Conservation (phyloP, 2,797 vertebrate species). For the Oreortyx pictus region DNA sequence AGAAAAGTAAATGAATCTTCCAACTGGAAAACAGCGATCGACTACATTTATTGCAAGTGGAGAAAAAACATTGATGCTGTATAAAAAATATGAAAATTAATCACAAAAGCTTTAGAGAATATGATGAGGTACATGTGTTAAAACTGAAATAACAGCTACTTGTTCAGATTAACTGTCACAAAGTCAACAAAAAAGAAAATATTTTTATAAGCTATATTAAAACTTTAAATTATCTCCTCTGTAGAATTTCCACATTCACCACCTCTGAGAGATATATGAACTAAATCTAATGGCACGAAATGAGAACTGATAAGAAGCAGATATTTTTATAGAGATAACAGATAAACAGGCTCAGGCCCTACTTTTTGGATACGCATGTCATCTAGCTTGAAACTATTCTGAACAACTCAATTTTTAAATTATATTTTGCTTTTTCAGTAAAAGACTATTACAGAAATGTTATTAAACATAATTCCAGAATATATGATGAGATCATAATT, state of each 20-base stretch:
- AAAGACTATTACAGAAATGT: background rate
- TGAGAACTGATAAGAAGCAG: background rate
- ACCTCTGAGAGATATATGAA: background rate
- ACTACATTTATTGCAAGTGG: background rate
- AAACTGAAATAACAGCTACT: background rate
- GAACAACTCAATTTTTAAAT: background rate
- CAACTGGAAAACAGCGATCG: constrained; percentile 48
- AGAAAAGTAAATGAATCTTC: background rate
- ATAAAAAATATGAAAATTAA: background rate
- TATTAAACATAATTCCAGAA: background rate
- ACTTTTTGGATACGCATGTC: background rate
- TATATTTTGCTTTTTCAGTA: background rate
- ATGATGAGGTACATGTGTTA: background rate
- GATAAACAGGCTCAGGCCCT: background rate
- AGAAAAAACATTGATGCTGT: background rate
- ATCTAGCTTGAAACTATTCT: background rate
- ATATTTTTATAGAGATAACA: background rate
- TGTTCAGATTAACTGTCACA: background rate
- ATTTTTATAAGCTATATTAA: background rate
- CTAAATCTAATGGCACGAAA: background rate
- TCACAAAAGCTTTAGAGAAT: background rate
- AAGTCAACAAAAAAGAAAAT: background rate
- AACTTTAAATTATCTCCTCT: background rate
- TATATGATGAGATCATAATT: background rate
- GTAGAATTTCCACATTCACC: background rate